These are phyloP conservation scores for Aviceda subcristata DNA, from an alignment of 2,113 vertebrate species.

Conservation along the genomic window DNA sequence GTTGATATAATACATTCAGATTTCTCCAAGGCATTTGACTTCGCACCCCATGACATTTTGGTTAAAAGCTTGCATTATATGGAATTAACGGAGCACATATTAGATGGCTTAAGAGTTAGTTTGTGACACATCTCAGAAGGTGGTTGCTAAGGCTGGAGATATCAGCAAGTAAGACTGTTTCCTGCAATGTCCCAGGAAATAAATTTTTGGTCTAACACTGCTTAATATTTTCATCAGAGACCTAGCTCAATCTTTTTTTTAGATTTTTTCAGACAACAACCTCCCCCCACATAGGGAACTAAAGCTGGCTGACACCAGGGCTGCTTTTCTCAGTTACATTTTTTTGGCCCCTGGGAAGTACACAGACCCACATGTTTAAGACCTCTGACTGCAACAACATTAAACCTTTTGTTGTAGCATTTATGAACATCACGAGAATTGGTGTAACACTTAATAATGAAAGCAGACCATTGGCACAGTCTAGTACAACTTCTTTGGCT, in stretches of 20 bases:
- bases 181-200: neutral
- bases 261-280: neutral
- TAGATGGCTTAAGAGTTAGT: neutral
- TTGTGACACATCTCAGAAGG: neutral
- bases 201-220: neutral
- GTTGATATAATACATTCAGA: neutral
- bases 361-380: neutral
- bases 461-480: neutral
- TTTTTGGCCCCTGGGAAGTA: neutral
- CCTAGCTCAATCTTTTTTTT: neutral
- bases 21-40: neutral
- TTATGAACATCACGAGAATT: neutral
- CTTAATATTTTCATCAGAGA: neutral
- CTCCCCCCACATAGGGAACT: neutral
- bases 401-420: neutral
- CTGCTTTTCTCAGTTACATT: neutral
- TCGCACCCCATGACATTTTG: neutral
- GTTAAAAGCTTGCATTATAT: neutral
- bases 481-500: neutral
- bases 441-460: neutral
- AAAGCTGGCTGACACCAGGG: neutral
- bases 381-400: neutral
- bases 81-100: neutral
- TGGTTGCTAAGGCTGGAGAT: neutral
- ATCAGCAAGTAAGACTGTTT: neutral